Evolutionary conservation across 1,140 invertebrate species (phyloP).

Genomic region (Trachymyrmex septentrionalis): DNA sequence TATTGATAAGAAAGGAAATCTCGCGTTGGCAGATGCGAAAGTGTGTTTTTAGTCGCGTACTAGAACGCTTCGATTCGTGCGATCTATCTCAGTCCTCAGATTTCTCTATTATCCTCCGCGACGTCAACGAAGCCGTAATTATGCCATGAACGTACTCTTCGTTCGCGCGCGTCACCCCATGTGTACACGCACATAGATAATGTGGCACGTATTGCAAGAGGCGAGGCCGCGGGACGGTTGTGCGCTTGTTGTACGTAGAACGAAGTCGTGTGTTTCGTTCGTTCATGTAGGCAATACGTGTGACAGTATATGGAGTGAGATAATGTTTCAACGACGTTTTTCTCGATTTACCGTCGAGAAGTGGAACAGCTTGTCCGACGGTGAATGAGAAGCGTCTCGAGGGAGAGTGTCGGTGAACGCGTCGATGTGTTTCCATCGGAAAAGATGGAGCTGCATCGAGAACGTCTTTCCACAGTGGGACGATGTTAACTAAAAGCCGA

Average conservation of each 20-base stretch:
- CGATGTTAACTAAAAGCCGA: constrained; percentile 26
- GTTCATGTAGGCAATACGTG: constrained; percentile 48
- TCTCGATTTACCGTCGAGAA: constrained; percentile 48
- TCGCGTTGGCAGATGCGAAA: too few relatives aligned
- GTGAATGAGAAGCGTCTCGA: constrained; percentile 44
- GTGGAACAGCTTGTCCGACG: constrained; percentile 45
- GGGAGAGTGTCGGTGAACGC: constrained; percentile 15
- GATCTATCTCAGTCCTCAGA: background rate
- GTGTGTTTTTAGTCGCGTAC: background rate
- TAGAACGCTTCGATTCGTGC: background rate
- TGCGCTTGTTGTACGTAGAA: constrained; percentile 41
- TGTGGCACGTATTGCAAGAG: constrained; percentile 62
- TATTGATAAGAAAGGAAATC: background rate
- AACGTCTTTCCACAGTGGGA: constrained; percentile 5
- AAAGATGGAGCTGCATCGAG: constrained; percentile 31
- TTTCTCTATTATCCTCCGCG: background rate
- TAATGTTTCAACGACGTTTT: constrained; percentile 58
- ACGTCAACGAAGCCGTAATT: constrained; percentile 39
- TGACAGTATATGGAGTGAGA: constrained; percentile 42
- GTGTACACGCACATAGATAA: constrained; percentile 46
- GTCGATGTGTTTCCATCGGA: constrained; percentile 27
- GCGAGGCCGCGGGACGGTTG: constrained; percentile 49
- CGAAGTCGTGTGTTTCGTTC: constrained; percentile 43
- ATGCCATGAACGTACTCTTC: constrained; percentile 1
- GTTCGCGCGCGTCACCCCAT: constrained; percentile 40